phyloP scores from a whole-genome alignment of 2,888 invertebrate species.

The Dione vanillae region DNA sequence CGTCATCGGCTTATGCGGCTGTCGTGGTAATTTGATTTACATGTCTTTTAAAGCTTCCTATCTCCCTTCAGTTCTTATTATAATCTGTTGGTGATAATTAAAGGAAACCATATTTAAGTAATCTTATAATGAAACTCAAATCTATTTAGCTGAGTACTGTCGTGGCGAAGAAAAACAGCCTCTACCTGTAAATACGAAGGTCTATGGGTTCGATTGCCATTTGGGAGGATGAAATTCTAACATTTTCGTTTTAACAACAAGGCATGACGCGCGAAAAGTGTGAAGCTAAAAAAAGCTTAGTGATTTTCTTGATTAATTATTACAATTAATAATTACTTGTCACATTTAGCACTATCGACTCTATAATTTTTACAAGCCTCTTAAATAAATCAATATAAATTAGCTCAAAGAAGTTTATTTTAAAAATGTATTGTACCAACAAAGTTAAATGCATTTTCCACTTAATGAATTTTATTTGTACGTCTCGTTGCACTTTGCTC shows the following conservation, averaged over 20 bases:
- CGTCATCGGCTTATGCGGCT: constrained; percentile 54
- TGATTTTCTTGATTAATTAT: too few relatives aligned
- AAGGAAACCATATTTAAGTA: background rate
- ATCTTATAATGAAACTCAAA: background rate
- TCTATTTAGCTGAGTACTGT: background rate
- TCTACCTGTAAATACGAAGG: too few relatives aligned
- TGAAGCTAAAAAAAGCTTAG: too few relatives aligned
- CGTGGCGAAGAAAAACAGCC: too few relatives aligned
- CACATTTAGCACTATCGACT: background rate
- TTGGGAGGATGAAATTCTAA: too few relatives aligned
- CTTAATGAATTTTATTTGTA: constrained; percentile 7
- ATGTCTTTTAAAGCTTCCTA: constrained; percentile 63
- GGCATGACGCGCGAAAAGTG: too few relatives aligned
- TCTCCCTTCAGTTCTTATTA: constrained; percentile 37
- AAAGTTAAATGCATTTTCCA: background rate
- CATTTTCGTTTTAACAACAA: too few relatives aligned
- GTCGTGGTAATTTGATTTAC: constrained; percentile 67
- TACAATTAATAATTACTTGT: too few relatives aligned
- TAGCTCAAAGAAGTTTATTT: too few relatives aligned
- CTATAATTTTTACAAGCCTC: background rate
- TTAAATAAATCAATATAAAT: too few relatives aligned
- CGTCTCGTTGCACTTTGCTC: background rate
- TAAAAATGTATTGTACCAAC: background rate
- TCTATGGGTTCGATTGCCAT: too few relatives aligned
- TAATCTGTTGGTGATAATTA: constrained; percentile 17